Evolutionary conservation across 2,888 invertebrate species (phyloP), one percentile per base, ranked within the genome.

Genomic region (Leptinotarsa tumamoca): DNA sequence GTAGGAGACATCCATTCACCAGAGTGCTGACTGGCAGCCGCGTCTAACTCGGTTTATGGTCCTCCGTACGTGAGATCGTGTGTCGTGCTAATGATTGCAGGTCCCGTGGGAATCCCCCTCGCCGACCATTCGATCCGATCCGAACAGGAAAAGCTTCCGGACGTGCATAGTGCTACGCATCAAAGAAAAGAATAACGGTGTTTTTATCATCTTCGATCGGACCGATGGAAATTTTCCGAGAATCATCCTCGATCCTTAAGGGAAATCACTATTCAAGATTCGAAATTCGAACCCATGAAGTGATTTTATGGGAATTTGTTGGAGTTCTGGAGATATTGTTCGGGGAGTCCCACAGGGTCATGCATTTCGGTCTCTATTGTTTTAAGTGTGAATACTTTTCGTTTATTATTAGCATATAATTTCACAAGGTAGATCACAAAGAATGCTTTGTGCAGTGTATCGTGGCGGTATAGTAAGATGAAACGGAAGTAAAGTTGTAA

Each of bases 1-100:
- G n/a, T n/a, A n/a, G n/a, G n/a, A n/a, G n/a, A n/a, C n/a, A 69
- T 79, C 77, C 77, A 77, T 78, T 79, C 77, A 73, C 73, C 81
- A 83, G 86, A 87, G 84, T 87, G 87, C 87, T 88, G 87, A 88
- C 87, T 86, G 85, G 87, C 85, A 83, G 85, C 86, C 86, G 86
- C 87, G 86, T 85, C 86, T 86, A 84, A 84, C 82, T 84, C 84
- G 83, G 86, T 83, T 87, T 86, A 87, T 85, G 82, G 83, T 81
- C 61, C 84, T 80, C 80, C 82, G 43, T 86, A 87, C 88, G 88
- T 88, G 87, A 83, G 83, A 86, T 85, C 86, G 83, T 85, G 85
- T 86, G 86, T 86, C 78, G 79, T 84, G 84, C 87, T 88, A 88
- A 88, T 87, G 87, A 87, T 86, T 78, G 80, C 78, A 80, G 79